Evolutionary conservation across 1,140 invertebrate genomes (phyloP).

Genomic region (Apis dorsata): DNA sequence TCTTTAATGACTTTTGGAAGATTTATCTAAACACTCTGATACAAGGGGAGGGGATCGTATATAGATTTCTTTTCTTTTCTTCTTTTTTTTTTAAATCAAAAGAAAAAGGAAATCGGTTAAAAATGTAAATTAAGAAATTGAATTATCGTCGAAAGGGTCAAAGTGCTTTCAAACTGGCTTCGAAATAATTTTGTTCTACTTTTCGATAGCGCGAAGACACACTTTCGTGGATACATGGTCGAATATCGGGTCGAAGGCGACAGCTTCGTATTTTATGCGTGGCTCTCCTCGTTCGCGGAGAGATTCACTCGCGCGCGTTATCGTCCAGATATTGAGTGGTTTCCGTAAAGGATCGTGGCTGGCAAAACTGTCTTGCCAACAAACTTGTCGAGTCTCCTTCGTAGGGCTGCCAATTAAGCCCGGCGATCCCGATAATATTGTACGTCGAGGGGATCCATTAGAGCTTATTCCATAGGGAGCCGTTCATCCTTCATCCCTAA

Average conservation of each 20-base stretch:
- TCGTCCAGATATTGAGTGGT: slow-evolving; percentile 42
- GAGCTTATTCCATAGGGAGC: neutral
- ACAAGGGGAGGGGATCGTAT: too few relatives aligned
- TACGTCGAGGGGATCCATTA: neutral
- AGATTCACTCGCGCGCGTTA: slow-evolving; percentile 24
- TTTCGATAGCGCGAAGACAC: slow-evolving; percentile 12
- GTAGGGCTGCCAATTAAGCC: slow-evolving; percentile 22
- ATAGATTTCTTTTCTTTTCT: too few relatives aligned
- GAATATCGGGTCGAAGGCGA: neutral
- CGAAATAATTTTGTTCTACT: neutral
- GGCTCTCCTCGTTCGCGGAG: neutral
- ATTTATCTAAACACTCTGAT: neutral
- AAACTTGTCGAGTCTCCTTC: neutral
- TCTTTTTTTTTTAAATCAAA: too few relatives aligned
- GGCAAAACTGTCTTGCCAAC: slow-evolving; percentile 18
- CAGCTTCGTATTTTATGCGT: slow-evolving; percentile 34
- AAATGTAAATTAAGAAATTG: too few relatives aligned
- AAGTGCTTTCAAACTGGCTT: neutral
- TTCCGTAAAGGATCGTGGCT: neutral
- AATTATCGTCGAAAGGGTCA: neutral
- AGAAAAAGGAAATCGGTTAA: too few relatives aligned
- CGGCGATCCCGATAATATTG: slow-evolving; percentile 29
- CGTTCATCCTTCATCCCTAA: neutral
- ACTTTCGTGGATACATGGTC: neutral
- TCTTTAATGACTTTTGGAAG: slow-evolving; percentile 5